Base-by-base conservation (phyloP, 2,797 vertebrate genomes). In the Ibycter americanus region DNA sequence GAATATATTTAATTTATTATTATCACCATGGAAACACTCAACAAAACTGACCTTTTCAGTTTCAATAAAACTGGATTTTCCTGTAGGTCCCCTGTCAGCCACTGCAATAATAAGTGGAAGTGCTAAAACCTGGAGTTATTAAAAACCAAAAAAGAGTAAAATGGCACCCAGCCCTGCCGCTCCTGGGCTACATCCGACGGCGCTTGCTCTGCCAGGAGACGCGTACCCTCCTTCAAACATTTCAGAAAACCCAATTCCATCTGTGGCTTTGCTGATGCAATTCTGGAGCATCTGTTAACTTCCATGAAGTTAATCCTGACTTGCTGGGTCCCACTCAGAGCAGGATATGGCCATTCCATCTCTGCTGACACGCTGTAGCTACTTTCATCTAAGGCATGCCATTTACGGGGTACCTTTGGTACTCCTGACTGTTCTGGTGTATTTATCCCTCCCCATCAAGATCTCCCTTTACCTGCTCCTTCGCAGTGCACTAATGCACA, bases 41-140 rank as follows among this genome's bases (percentile, higher is more conserved):
- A 97, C 97, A 97, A 98, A 98, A 97, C 95, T 98, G 98, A 98
- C 98, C 98, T 98, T 98, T 98, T 96, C 98, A 72, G 96, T 96
- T 98, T 97, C 97, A 98, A 98, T 98, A 98, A 98, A 98, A 98
- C 87, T 56, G 86, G 97, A 97, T 97, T 98, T 97, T 98, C 94
- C 94, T 96, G 65, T 80, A 92, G 95, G 90, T 98, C 93, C 95
- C 97, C 83, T 97, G 96, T 97, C 97, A 98, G 90, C 94, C 58
- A 34, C 95, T 93, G 93, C 86, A 97, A 97, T 97, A 91, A 87
- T 74, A 92, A 97, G 89, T 62, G 42, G n/a, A 84, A 92, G 54
- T 85, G 81, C 90, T 96, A 96, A 97, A 97, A 89, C 83, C 79
- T 1, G 1, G 73, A 93, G 71, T 96, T 97, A 97, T 97, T 96